Conservation (phyloP, 2,797 vertebrate genomes). For the Falco naumanni region DNA sequence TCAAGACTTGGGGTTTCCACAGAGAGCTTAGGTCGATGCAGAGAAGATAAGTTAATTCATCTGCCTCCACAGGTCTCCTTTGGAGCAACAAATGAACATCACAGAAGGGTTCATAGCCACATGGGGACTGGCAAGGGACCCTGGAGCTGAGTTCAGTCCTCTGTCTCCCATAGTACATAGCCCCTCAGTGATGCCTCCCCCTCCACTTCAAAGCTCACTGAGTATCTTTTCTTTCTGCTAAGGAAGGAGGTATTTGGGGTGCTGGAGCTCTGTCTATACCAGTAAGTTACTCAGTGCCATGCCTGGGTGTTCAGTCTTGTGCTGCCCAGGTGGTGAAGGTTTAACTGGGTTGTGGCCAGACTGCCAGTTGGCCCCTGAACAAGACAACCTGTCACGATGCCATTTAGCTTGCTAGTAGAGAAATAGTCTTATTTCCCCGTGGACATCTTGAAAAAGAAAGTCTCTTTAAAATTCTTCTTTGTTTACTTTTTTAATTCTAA, state of each 20-base stretch:
- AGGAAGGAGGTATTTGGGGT: background rate
- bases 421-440: slow-evolving; percentile 39
- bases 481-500: slow-evolving; percentile 13
- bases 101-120: background rate
- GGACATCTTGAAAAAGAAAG: background rate
- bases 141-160: background rate
- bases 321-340: background rate
- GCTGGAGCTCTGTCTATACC: background rate
- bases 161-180: background rate
- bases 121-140: background rate
- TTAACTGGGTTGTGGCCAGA: background rate
- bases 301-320: background rate
- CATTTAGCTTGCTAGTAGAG: background rate
- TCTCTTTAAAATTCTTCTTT: background rate
- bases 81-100: background rate
- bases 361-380: background rate
- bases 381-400: background rate
- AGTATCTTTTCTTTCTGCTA: background rate
- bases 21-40: background rate
- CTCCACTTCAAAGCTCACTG: background rate
- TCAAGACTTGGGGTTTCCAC: background rate
- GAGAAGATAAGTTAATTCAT: background rate
- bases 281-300: background rate
- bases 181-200: background rate
- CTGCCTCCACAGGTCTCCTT: background rate